A percentile compares a stretch with the other conserved stretches of the same genome.
phyloP scores from a whole-genome alignment of 2,113 vertebrate genomes.

The Mastomys coucha region DNA sequence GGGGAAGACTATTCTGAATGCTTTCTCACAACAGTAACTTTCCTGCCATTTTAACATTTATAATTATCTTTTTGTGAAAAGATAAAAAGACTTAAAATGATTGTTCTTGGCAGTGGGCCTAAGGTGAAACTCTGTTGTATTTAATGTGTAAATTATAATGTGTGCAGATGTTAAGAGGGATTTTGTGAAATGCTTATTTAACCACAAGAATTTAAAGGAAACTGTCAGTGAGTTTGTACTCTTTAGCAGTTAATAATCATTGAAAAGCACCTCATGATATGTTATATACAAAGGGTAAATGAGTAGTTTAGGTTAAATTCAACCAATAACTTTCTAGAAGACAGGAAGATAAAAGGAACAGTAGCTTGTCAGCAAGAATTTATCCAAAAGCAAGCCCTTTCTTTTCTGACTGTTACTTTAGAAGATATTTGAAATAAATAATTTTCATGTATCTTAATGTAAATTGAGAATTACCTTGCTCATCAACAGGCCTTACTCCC shows the following conservation, averaged over 20 bases:
- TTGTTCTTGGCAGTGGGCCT: slow-evolving; percentile 86
- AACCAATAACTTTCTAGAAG: slow-evolving; percentile 77
- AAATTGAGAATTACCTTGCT: slow-evolving; percentile 80
- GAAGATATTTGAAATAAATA: slow-evolving; percentile 81
- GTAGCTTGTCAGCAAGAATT: slow-evolving; percentile 69
- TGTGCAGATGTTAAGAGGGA: slow-evolving; percentile 80
- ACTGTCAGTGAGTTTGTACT: slow-evolving; percentile 83
- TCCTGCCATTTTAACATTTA: slow-evolving; percentile 83
- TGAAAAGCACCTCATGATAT: slow-evolving; percentile 79
- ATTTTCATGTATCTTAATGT: slow-evolving; percentile 83
- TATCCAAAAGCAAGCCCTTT: slow-evolving; percentile 64
- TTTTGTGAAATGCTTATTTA: slow-evolving; percentile 81
- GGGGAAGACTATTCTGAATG: slow-evolving; percentile 63
- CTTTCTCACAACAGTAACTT: slow-evolving; percentile 80
- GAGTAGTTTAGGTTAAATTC: slow-evolving; percentile 79
- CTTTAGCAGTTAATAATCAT: slow-evolving; percentile 69
- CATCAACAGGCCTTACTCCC: slow-evolving; percentile 54
- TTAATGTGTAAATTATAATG: slow-evolving; percentile 88
- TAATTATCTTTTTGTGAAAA: slow-evolving; percentile 83
- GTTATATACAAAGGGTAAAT: slow-evolving; percentile 81
- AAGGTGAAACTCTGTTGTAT: slow-evolving; percentile 84
- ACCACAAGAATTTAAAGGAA: slow-evolving; percentile 80
- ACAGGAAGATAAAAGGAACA: slow-evolving; percentile 79
- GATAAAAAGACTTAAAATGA: slow-evolving; percentile 82
- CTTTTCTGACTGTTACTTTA: slow-evolving; percentile 74